Conservation (phyloP, 1,140 invertebrate species). For the Saccostrea cuccullata region DNA sequence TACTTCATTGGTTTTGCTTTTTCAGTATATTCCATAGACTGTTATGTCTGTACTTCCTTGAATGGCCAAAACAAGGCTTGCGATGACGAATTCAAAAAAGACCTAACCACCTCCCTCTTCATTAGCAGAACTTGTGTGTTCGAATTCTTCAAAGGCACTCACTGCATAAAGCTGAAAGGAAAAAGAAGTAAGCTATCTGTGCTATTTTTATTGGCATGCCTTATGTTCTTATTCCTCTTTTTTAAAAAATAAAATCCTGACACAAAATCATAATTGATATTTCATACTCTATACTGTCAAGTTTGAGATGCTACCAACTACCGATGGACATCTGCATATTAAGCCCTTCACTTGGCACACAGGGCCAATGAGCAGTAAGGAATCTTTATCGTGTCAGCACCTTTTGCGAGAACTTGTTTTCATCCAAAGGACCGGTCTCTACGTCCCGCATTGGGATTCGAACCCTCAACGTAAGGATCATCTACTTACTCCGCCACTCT, state of each 20-base stretch:
- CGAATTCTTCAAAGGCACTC: slow-evolving; percentile 66
- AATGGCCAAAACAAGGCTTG: slow-evolving; percentile 61
- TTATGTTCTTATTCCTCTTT: too few relatives aligned
- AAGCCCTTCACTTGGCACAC: too few relatives aligned
- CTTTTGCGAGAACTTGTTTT: not conserved
- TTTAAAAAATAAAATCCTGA: too few relatives aligned
- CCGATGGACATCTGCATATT: too few relatives aligned
- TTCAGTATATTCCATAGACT: slow-evolving; percentile 66
- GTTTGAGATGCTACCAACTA: too few relatives aligned
- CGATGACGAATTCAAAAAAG: slow-evolving; percentile 62
- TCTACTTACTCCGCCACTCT: too few relatives aligned
- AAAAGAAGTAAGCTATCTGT: slow-evolving; percentile 56
- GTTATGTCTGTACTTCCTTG: slow-evolving; percentile 68
- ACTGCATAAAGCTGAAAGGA: slow-evolving; percentile 71
- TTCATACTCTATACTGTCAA: too few relatives aligned
- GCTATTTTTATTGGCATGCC: too few relatives aligned
- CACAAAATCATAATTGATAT: too few relatives aligned
- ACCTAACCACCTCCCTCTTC: slow-evolving; percentile 57
- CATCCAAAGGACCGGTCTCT: not conserved
- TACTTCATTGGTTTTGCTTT: slow-evolving; percentile 32
- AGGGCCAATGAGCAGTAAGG: not conserved
- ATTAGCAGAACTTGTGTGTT: slow-evolving; percentile 63
- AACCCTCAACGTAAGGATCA: too few relatives aligned
- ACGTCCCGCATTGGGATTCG: too few relatives aligned
- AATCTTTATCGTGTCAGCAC: not conserved